These are phyloP conservation scores for Propithecus coquereli DNA, from an alignment of 2,113 vertebrate species.

Conservation along the genomic window DNA sequence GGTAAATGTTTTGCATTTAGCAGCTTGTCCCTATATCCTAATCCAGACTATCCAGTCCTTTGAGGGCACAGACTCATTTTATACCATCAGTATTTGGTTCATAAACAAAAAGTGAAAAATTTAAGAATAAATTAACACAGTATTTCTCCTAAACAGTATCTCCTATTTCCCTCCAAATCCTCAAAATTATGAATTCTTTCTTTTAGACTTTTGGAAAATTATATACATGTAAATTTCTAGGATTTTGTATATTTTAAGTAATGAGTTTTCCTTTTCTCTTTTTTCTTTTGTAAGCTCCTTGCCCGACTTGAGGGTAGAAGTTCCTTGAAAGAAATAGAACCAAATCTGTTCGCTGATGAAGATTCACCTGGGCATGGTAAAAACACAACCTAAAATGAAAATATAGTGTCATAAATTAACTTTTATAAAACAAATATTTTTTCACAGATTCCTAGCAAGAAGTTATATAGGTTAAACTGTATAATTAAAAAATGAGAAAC, in stretches of 20 bases:
- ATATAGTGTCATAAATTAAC: not conserved
- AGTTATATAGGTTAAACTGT: not conserved
- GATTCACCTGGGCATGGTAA: constrained; percentile 88
- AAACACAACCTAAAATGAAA: constrained; percentile 6
- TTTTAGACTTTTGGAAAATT: not conserved
- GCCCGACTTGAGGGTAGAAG: constrained; percentile 90
- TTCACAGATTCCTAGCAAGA: not conserved
- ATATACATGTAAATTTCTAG: not conserved
- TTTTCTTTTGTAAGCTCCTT: constrained; percentile 86
- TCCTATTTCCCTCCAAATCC: not conserved
- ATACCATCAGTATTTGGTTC: not conserved
- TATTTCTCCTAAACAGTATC: not conserved
- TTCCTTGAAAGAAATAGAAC: constrained; percentile 90
- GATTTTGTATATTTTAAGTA: constrained; percentile 58
- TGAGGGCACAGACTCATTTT: not conserved
- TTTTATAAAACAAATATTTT: not conserved
- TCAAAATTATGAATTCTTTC: not conserved
- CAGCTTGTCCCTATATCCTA: not conserved
- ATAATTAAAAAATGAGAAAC: not conserved
- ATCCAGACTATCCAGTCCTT: not conserved
- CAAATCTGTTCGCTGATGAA: constrained; percentile 88
- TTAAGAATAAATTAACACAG: not conserved
- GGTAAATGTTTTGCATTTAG: not conserved
- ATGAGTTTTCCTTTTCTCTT: constrained; percentile 25
- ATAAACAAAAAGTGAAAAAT: not conserved